Evolutionary conservation across 2,113 vertebrate species (phyloP), one percentile per base, ranked within the genome.

Genomic region (Sebastes schlegelii): DNA sequence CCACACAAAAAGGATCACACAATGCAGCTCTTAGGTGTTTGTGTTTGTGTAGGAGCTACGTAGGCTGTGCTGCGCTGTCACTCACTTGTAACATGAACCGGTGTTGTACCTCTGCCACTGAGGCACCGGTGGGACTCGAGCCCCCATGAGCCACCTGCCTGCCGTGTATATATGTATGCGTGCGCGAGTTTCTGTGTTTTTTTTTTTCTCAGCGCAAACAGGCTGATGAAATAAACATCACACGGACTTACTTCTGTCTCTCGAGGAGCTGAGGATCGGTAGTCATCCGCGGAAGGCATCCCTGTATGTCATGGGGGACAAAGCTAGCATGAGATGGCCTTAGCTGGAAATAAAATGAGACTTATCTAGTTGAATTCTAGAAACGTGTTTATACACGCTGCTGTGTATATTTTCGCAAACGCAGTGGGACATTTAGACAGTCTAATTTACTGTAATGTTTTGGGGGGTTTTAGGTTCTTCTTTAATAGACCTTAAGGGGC

Each of bases 181-280:
- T 67, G 65, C 14, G 26, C 11, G 65, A 46, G 26, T 84, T 21
- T 58, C 6, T 43, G 40, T 72, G 49, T 42, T 52, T 48, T 85
- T 74, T 65, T 21, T 4, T 51, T 14, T 19, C 19, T 54, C 8
- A 7, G 63, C 77, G 74, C 72, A 75, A 84, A 79, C 80, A 77
- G 21, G 74, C 69, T 79, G 86, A 91, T 94, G 88, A 92, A 94
- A 93, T 93, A 90, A 94, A 92, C 90, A 93, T 89, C 90, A 89
- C 79, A 74, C 48, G 26, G 60, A 34, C 79, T 67, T 69, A 71
- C 62, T 77, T 74, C 48, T 58, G 81, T 76, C 88, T 91, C 82
- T 54, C 3, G 58, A 72, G 91, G 55, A 79, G 77, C 67, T 11
- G 65, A 70, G 78, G 84, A 88, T 66, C 12, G 72, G 72, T 77